Conservation (phyloP, 2,888 invertebrate species). For the Laothoe populi region DNA sequence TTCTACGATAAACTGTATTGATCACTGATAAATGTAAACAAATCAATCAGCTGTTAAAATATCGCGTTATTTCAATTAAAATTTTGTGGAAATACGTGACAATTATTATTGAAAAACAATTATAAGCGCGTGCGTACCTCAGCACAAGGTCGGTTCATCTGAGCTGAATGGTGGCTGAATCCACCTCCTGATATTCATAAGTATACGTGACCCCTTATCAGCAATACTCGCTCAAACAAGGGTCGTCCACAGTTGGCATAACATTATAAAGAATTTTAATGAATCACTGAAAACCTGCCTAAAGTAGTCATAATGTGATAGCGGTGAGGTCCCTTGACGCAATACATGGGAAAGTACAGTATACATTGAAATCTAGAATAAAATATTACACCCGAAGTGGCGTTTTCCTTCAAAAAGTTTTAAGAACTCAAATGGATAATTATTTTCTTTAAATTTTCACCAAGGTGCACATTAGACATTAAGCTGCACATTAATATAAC, state of each 20-base stretch:
- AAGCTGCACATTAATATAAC: neutral
- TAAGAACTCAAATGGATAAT: neutral
- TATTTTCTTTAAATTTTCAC: too few relatives aligned
- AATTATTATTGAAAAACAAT: constrained; percentile 24
- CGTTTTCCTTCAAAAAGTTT: neutral
- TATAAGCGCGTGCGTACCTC: constrained; percentile 60
- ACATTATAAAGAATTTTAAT: constrained; percentile 33
- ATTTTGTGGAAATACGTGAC: neutral
- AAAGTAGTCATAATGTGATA: constrained; percentile 33
- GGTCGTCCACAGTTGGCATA: constrained; percentile 38
- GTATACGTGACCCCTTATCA: constrained; percentile 71
- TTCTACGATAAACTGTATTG: neutral
- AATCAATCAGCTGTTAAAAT: constrained; percentile 27
- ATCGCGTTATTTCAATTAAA: neutral
- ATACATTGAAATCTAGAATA: neutral
- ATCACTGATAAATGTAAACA: constrained; percentile 41
- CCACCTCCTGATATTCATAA: constrained; percentile 44
- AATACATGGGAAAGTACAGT: constrained; percentile 5
- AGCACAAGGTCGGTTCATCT: constrained; percentile 56
- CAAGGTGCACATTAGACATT: too few relatives aligned
- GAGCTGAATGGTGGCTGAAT: constrained; percentile 43
- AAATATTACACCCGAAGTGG: neutral
- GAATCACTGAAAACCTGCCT: constrained; percentile 41
- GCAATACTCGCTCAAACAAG: constrained; percentile 38
- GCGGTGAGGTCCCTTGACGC: constrained; percentile 14